These are phyloP conservation scores for Agriopis aurantiaria DNA, from an alignment of 2,888 invertebrate species.

Conservation along the genomic window DNA sequence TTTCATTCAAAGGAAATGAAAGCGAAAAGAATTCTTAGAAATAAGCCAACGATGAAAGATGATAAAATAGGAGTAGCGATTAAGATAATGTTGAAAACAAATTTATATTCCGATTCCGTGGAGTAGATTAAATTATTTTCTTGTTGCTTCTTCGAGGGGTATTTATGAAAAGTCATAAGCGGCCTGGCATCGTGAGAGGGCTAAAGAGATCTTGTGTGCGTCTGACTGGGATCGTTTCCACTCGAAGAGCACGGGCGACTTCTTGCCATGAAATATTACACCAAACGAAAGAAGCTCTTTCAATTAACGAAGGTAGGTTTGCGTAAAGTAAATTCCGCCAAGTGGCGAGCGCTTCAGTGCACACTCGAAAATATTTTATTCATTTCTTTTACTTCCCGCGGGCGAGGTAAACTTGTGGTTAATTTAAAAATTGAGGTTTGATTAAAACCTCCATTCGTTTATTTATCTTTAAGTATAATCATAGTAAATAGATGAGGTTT, in stretches of 20 bases:
- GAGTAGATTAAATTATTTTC: constrained; percentile 81
- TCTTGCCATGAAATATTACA: constrained; percentile 80
- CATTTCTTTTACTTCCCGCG: constrained; percentile 46
- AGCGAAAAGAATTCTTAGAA: constrained; percentile 62
- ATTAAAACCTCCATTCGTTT: constrained; percentile 19
- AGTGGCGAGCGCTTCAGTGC: constrained; percentile 66
- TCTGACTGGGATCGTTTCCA: constrained; percentile 67
- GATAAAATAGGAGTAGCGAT: constrained; percentile 73
- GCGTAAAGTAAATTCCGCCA: constrained; percentile 75
- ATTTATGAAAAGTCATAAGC: constrained; percentile 64
- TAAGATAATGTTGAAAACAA: constrained; percentile 78
- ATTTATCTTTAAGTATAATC: constrained; percentile 12
- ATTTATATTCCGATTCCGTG: constrained; percentile 77
- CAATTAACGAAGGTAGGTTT: constrained; percentile 82
- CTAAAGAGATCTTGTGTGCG: constrained; percentile 65
- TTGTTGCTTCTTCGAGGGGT: constrained; percentile 71
- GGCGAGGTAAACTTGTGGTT: constrained; percentile 25
- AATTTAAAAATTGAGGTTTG: constrained; percentile 27
- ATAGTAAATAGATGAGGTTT: constrained; percentile 11
- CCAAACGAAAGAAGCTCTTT: constrained; percentile 83
- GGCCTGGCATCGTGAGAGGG: constrained; percentile 64
- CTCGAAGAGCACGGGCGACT: constrained; percentile 58
- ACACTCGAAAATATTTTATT: constrained; percentile 62
- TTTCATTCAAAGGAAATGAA: constrained; percentile 59
- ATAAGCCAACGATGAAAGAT: constrained; percentile 63